Evolutionary conservation across 2,797 vertebrate genomes (phyloP).

Genomic region (Typhlichthys subterraneus): DNA sequence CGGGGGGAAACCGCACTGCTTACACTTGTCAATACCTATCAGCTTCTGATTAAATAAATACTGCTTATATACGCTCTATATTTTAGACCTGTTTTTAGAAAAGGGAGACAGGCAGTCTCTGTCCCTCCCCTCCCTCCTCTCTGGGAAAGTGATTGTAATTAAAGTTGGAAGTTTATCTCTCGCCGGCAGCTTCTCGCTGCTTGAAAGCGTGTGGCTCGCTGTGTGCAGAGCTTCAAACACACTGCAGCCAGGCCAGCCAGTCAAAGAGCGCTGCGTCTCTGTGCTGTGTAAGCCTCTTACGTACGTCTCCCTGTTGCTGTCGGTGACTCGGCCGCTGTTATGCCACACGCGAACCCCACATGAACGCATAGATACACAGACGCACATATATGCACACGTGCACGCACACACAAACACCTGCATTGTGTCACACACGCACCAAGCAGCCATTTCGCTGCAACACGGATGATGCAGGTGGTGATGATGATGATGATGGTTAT

Average conservation of each 20-base stretch:
- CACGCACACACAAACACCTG: neutral
- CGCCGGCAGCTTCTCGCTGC: constrained; percentile 78
- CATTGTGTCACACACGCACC: constrained; percentile 14
- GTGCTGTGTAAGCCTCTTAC: constrained; percentile 71
- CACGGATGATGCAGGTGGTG: neutral
- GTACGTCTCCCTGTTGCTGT: constrained; percentile 37
- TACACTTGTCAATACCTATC: constrained; percentile 26
- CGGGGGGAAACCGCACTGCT: constrained; percentile 19
- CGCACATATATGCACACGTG: constrained; percentile 8
- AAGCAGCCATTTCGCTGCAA: neutral
- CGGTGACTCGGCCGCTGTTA: constrained; percentile 37
- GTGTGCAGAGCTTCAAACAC: constrained; percentile 55
- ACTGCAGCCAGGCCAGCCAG: constrained; percentile 58
- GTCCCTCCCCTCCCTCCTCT: constrained; percentile 78
- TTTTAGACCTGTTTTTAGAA: constrained; percentile 19
- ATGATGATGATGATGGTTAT: neutral
- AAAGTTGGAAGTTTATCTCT: constrained; percentile 86
- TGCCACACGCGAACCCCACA: constrained; percentile 3
- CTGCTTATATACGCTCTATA: constrained; percentile 19
- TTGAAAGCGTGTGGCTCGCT: constrained; percentile 78
- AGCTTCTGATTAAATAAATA: constrained; percentile 18
- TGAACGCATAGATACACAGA: neutral
- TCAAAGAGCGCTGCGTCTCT: constrained; percentile 57
- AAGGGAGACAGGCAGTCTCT: constrained; percentile 52
- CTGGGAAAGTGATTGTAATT: constrained; percentile 77